These are phyloP conservation scores for Schizopygopsis pylzovi DNA, from an alignment of 2,797 vertebrate species.

Conservation along the genomic window DNA sequence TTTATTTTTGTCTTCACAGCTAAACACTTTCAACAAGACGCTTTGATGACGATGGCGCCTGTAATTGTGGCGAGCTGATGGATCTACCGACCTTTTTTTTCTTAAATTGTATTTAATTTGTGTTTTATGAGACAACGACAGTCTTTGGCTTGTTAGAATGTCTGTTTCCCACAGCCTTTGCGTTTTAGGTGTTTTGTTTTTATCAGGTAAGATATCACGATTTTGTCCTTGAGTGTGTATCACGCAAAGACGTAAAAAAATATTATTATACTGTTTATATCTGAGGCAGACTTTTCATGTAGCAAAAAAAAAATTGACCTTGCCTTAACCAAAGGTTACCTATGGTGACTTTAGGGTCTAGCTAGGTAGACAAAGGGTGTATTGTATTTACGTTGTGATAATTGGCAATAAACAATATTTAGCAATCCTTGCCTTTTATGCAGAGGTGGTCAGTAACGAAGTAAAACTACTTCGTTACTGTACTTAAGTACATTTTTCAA, in stretches of 20 bases:
- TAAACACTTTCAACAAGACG: conserved; percentile 66
- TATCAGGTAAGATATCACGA: conserved; percentile 70
- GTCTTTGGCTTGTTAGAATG: conserved; percentile 60
- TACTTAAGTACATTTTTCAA: too few species aligned
- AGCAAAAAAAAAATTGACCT: neutral
- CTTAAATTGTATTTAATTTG: conserved; percentile 49
- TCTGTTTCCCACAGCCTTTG: conserved; percentile 59
- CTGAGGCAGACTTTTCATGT: neutral
- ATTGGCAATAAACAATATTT: neutral
- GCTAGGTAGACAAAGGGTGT: neutral
- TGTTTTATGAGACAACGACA: conserved; percentile 43
- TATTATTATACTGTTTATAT: neutral
- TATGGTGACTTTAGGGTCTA: neutral
- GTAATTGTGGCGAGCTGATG: conserved; percentile 57
- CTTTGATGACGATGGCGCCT: conserved; percentile 61
- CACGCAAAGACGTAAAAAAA: neutral
- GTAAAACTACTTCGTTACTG: too few species aligned
- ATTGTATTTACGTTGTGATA: neutral
- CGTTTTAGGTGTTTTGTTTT: conserved; percentile 66
- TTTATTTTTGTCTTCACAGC: conserved; percentile 64
- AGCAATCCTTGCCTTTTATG: neutral
- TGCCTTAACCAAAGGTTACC: neutral
- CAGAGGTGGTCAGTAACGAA: too few species aligned
- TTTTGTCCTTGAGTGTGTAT: neutral
- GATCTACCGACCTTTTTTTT: conserved; percentile 35